Evolutionary conservation across 2,113 vertebrate species (phyloP).

Genomic region (Tylochromis polylepis): DNA sequence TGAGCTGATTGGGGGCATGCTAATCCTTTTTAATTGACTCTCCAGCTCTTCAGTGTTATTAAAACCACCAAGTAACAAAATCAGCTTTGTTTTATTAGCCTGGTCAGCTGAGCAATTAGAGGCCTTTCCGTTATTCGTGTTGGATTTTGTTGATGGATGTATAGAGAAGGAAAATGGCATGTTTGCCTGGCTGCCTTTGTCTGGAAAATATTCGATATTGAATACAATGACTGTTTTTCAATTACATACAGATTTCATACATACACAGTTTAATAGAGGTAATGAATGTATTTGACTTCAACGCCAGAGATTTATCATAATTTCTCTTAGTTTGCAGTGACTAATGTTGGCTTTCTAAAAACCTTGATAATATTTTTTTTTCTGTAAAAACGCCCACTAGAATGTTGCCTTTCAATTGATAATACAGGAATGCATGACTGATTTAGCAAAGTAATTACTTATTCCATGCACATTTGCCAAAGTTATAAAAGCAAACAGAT

Average conservation of each 20-base stretch:
- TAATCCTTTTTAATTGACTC: slow-evolving; percentile 71
- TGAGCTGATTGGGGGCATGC: slow-evolving; percentile 60
- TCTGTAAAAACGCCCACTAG: background rate
- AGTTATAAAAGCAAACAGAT: background rate
- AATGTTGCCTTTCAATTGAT: background rate
- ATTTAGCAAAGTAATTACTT: background rate
- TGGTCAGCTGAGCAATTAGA: slow-evolving; percentile 40
- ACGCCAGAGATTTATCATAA: background rate
- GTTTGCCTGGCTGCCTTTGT: background rate
- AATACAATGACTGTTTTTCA: background rate
- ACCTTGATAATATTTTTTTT: background rate
- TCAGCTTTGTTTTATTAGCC: slow-evolving; percentile 57
- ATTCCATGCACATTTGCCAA: background rate
- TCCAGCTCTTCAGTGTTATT: slow-evolving; percentile 61
- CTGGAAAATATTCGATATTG: background rate
- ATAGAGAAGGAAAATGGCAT: background rate
- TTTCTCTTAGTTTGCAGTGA: background rate
- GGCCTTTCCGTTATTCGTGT: slow-evolving; percentile 9
- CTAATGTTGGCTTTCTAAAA: background rate
- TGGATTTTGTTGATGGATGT: background rate
- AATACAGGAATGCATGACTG: background rate
- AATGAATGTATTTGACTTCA: background rate
- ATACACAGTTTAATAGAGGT: background rate
- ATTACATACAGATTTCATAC: background rate
- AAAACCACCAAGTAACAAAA: slow-evolving; percentile 59